These are phyloP conservation scores for Sycophila sp. DNA, from an alignment of 1,140 invertebrate genomes.

Conservation along the genomic window DNA sequence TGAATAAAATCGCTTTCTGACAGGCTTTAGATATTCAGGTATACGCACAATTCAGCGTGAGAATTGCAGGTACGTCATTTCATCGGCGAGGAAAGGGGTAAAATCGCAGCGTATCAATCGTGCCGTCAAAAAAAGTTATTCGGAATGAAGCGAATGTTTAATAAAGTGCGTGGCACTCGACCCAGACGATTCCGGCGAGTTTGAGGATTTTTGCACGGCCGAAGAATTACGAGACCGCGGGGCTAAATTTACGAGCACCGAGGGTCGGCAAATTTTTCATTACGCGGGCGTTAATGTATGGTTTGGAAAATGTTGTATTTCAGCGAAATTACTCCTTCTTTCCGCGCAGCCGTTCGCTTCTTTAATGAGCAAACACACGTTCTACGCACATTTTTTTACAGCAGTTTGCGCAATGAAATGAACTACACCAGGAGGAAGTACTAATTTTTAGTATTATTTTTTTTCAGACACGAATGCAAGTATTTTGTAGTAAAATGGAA, in stretches of 20 bases:
- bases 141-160: not conserved
- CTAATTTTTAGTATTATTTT: no score
- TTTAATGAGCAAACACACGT: not conserved
- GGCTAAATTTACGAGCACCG: not conserved
- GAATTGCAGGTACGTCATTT: no score
- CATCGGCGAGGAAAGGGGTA: no score
- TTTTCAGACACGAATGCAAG: no score
- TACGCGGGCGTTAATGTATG: not conserved
- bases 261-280: conserved; percentile 2
- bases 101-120: no score
- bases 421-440: no score
- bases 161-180: not conserved
- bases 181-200: not conserved
- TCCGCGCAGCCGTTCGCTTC: not conserved
- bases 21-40: no score
- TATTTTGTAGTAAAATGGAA: no score
- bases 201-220: not conserved
- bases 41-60: no score
- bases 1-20: no score
- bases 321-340: conserved; percentile 2
- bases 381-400: not conserved
- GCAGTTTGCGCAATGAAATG: no score
- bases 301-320: conserved; percentile 8
- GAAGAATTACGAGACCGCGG: conserved; percentile 1
- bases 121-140: no score